Evolutionary conservation across 2,888 invertebrate genomes (phyloP).

Genomic region (Brenthis ino): DNA sequence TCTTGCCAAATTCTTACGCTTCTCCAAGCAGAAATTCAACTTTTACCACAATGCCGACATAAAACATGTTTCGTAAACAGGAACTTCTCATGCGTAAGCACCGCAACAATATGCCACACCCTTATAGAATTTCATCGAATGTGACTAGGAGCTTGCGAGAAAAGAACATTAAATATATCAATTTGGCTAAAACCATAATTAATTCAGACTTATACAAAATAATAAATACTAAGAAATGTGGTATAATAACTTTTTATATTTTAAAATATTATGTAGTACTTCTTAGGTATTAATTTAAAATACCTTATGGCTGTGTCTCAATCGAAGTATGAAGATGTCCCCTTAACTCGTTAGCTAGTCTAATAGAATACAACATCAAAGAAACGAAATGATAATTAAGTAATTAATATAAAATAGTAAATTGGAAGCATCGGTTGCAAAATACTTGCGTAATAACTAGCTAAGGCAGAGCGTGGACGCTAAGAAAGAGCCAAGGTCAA

Average conservation of each 20-base stretch:
- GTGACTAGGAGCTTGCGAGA: conserved; percentile 10
- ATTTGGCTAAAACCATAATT: neutral
- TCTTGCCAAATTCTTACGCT: conserved; percentile 58
- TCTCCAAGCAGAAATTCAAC: conserved; percentile 73
- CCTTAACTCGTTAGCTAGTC: no score
- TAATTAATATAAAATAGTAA: conserved; percentile 10
- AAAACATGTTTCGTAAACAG: conserved; percentile 76
- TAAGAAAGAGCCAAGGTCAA: conserved; percentile 52
- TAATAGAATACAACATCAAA: no score
- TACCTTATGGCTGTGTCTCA: no score
- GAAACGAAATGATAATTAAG: no score
- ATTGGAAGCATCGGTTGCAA: conserved; percentile 25
- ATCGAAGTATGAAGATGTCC: no score
- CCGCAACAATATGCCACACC: conserved; percentile 40
- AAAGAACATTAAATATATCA: neutral
- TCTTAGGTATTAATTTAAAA: no score
- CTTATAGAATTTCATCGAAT: conserved; percentile 33
- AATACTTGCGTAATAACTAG: conserved; percentile 35
- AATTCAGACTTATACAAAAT: neutral
- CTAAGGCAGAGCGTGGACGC: conserved; percentile 39
- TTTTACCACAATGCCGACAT: conserved; percentile 72
- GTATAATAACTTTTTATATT: neutral
- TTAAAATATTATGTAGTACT: neutral
- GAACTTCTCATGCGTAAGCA: conserved; percentile 56
- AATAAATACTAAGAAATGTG: neutral